A percentile compares a stretch with the other conserved stretches of the same genome.
These are phyloP conservation scores for Ditylenchus dipsaci DNA, from an alignment of 1,140 invertebrate genomes.

Conservation along the genomic window DNA sequence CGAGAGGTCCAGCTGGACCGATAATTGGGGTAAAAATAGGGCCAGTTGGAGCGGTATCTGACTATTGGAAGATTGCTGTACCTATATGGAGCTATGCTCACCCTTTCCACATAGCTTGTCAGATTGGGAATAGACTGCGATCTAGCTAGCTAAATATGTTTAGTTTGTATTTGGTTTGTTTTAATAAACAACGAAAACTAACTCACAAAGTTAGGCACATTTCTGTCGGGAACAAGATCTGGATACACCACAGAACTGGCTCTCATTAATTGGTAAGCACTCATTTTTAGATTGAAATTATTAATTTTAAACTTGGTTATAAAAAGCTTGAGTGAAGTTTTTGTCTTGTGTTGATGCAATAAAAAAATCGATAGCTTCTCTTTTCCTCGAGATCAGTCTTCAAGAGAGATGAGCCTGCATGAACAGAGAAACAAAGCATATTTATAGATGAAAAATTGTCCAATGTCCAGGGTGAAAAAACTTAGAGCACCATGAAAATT, in stretches of 20 bases:
- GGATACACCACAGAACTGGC: neutral
- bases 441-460: no score
- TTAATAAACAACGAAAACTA: neutral
- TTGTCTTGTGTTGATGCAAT: no score
- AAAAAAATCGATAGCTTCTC: no score
- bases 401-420: no score
- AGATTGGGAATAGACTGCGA: neutral
- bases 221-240: neutral
- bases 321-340: no score
- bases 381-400: no score
- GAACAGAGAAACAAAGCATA: no score
- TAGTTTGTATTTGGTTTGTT: neutral
- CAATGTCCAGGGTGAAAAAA: no score
- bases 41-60: neutral
- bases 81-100: neutral
- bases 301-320: no score
- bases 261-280: neutral
- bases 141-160: neutral
- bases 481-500: no score
- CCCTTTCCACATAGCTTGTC: neutral
- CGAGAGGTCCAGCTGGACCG: conserved; percentile 1
- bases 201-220: neutral
- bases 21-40: conserved; percentile 1
- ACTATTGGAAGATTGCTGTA: neutral
- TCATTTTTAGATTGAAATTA: neutral